Percentiles rank a stretch among this genome's conserved stretches.
Conservation (phyloP, 2,797 vertebrate species). For the Acrossocheilus fasciatus region DNA sequence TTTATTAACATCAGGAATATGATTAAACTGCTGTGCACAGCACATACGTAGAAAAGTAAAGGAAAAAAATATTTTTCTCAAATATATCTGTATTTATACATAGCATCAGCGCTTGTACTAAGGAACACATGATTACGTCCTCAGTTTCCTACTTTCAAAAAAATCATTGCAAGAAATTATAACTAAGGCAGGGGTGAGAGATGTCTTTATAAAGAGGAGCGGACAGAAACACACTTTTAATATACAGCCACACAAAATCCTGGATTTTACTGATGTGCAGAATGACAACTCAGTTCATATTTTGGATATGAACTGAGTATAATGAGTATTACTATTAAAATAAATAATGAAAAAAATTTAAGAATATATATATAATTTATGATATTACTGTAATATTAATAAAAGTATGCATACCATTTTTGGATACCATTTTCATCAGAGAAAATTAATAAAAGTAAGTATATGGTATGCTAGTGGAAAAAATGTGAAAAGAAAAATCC, state of each 20-base stretch:
- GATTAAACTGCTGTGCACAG: conserved; percentile 83
- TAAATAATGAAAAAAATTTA: not conserved
- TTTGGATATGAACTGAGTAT: not conserved
- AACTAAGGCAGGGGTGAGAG: conserved; percentile 88
- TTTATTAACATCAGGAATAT: conserved; percentile 76
- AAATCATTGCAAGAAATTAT: conserved; percentile 79
- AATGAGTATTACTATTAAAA: not conserved
- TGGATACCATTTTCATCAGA: not conserved
- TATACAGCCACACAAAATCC: conserved; percentile 48
- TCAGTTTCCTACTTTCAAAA: conserved; percentile 81
- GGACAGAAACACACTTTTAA: conserved; percentile 68
- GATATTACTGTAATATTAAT: no score
- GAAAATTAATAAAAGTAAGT: not conserved
- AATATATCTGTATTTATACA: conserved; percentile 76
- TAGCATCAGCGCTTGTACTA: conserved; percentile 75
- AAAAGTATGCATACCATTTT: not conserved
- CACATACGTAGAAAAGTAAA: conserved; percentile 87
- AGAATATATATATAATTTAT: not conserved
- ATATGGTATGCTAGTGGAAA: not conserved
- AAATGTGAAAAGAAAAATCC: not conserved
- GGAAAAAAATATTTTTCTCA: conserved; percentile 71
- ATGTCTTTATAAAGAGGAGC: conserved; percentile 78
- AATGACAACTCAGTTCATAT: not conserved
- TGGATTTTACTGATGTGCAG: not conserved
- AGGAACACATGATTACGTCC: conserved; percentile 80